Evolutionary conservation across 1,140 invertebrate species (phyloP).

Genomic region (Parasteatoda tepidariorum): DNA sequence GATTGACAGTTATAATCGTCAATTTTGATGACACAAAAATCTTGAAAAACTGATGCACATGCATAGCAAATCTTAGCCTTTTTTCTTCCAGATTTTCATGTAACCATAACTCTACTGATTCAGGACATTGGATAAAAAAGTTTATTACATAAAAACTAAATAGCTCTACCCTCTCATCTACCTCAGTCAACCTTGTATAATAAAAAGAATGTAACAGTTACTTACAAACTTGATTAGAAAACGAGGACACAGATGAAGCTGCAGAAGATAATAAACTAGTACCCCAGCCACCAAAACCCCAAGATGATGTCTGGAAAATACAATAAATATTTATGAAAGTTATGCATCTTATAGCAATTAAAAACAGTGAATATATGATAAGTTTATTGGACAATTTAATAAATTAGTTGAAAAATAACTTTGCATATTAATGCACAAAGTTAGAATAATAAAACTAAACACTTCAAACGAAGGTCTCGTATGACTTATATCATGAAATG

Average conservation of each 20-base stretch:
- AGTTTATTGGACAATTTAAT: background rate
- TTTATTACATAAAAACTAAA: no score
- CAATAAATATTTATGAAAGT: background rate
- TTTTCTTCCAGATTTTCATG: no score
- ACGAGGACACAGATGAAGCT: slow-evolving; percentile 77
- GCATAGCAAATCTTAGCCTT: no score
- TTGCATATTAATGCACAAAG: background rate
- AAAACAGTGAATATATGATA: background rate
- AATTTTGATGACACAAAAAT: no score
- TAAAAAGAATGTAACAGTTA: slow-evolving; percentile 33
- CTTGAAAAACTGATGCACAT: no score
- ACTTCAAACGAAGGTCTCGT: background rate
- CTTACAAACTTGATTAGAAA: slow-evolving; percentile 80
- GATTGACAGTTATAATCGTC: no score
- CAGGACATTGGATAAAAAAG: no score
- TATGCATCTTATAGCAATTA: background rate
- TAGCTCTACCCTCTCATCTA: no score
- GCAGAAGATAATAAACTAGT: slow-evolving; percentile 80
- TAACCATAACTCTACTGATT: no score
- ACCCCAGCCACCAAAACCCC: slow-evolving; percentile 77
- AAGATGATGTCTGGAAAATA: slow-evolving; percentile 64
- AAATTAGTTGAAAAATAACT: background rate
- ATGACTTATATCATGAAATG: no score
- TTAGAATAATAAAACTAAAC: background rate
- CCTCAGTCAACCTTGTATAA: no score